Evolutionary conservation across 2,888 invertebrate genomes (phyloP), one percentile per base, ranked within the genome.

Genomic region (Lasioglossum vierecki): DNA sequence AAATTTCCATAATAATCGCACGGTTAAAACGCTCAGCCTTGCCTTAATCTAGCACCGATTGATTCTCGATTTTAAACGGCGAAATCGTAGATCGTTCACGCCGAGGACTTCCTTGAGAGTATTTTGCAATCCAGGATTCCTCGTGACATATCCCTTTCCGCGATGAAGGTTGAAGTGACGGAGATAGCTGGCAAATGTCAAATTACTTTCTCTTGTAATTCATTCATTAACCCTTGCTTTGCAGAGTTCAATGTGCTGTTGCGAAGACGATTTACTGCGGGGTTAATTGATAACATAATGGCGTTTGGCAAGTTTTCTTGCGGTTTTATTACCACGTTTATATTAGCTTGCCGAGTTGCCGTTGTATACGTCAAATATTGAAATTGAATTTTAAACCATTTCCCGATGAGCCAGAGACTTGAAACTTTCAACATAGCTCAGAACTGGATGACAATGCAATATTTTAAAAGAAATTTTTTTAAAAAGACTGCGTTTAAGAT

Each of bases 1-100:
- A 63, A 57, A 85, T 83, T 76, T 78, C 49, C 86, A 86, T 86
- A 76, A 81, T 79, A 86, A 81, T 81, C 78, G 78, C 26, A 13
- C 57, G 35, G 11, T 39, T 75, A 49, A 80, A 76, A 84, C 49
- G 76, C 71, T 74, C 71, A n/a, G 22, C 44, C 22, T 60, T 41
- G 49, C 44, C 41, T 13, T 5, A 18, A 70, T 41, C 63, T 44
- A 70, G 44, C 60, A 72, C 53, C 53, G 57, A 49, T 44, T 4
- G 44, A 46, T 22, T 9, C 26, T 13, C 15, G 44, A 60, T 26
- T 60, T 39, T 26, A 15, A 26, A 35, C n/a, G 18, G 46, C n/a
- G 35, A 22, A 39, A 53, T 18, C 63, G 26, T 26, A 26, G 44
- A 66, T 76, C 30, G 60, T 18, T 60, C 11, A 11, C 75, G n/a